Conservation (phyloP, 2,113 vertebrate species). For the Syngnathus floridae region DNA sequence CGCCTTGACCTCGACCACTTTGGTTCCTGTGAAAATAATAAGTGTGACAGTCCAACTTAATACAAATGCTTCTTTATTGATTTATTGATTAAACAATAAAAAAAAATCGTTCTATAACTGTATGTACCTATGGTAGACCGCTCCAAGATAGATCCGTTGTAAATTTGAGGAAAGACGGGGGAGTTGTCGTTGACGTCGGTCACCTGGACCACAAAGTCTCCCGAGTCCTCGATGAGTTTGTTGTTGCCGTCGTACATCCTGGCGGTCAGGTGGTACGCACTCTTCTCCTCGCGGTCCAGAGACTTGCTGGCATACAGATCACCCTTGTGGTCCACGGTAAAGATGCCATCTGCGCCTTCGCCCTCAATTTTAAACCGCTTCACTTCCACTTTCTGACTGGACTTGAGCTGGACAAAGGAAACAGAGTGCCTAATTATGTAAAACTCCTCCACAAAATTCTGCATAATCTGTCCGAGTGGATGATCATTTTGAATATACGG, state of each 20-base stretch:
- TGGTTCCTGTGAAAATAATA: conserved; percentile 66
- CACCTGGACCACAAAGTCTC: conserved; percentile 79
- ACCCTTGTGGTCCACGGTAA: conserved; percentile 75
- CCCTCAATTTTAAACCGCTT: conserved; percentile 77
- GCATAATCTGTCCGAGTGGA: background rate
- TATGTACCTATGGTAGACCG: conserved; percentile 75
- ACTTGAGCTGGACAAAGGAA: conserved; percentile 73
- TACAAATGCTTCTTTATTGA: background rate
- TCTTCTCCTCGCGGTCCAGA: conserved; percentile 84
- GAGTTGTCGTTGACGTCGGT: conserved; percentile 86
- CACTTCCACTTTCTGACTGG: conserved; percentile 48
- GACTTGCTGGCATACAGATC: conserved; percentile 74
- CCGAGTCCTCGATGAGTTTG: conserved; percentile 69
- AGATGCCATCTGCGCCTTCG: conserved; percentile 75
- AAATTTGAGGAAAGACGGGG: conserved; percentile 73
- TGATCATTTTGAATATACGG: background rate
- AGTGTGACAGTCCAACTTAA: background rate
- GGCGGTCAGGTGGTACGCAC: conserved; percentile 74
- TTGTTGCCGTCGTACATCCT: conserved; percentile 69
- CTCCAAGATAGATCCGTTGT: conserved; percentile 80
- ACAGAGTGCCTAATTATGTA: background rate
- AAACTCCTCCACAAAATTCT: background rate
- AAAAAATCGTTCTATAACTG: no score
- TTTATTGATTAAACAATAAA: background rate
- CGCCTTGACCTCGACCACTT: conserved; percentile 76